Conservation (phyloP, 2,888 invertebrate genomes). For the Digitonthophagus gazella region DNA sequence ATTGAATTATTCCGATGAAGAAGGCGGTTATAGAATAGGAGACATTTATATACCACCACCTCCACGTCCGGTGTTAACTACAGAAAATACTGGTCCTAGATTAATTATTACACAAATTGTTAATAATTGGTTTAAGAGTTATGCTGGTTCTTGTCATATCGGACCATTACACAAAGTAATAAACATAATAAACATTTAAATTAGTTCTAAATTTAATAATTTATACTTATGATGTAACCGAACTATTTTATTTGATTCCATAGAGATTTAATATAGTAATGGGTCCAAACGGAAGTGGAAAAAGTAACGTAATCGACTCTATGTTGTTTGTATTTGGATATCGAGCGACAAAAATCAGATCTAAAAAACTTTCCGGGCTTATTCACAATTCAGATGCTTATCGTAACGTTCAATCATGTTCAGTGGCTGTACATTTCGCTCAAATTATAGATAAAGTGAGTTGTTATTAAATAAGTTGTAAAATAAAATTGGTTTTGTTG, state of each 20-base stretch:
- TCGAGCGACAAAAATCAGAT: conserved; percentile 90
- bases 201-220: conserved; percentile 15
- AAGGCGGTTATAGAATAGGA: conserved; percentile 71
- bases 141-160: conserved; percentile 76
- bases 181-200: conserved; percentile 20
- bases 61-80: conserved; percentile 66
- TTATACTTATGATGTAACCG: too few species aligned
- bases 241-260: conserved; percentile 44
- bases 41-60: conserved; percentile 85
- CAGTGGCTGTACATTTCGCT: conserved; percentile 87
- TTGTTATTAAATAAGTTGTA: not conserved
- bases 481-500: conserved; percentile 2
- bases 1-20: conserved; percentile 53
- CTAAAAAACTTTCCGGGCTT: conserved; percentile 90
- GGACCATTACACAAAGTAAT: conserved; percentile 95
- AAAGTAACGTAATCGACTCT: conserved; percentile 98
- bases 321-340: conserved; percentile 99
- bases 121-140: conserved; percentile 96
- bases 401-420: conserved; percentile 73
- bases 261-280: conserved; percentile 94
- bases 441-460: conserved; percentile 74
- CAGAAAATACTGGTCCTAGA: conserved; percentile 75
- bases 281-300: conserved; percentile 98
- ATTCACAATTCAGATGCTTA: conserved; percentile 87
- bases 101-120: conserved; percentile 88